Percentiles rank a stretch among this genome's conserved stretches.
These are phyloP conservation scores for Hyphantria cunea DNA, from an alignment of 1,140 invertebrate species.

Conservation along the genomic window DNA sequence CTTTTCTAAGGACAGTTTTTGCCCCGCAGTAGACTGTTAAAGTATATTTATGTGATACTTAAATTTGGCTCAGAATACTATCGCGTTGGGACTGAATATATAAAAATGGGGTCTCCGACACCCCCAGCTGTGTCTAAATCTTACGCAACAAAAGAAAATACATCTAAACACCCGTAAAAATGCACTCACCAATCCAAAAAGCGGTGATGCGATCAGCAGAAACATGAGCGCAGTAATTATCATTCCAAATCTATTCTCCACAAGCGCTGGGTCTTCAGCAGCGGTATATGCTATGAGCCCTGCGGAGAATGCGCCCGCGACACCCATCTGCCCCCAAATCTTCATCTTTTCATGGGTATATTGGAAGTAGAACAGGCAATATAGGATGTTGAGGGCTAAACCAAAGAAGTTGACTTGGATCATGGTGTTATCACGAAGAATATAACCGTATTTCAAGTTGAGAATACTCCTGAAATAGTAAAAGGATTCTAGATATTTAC, in stretches of 20 bases:
- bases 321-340: constrained; percentile 82
- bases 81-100: too few species aligned
- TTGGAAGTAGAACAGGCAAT: constrained; percentile 85
- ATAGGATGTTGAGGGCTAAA: constrained; percentile 84
- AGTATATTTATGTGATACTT: too few species aligned
- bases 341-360: constrained; percentile 83
- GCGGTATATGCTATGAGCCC: constrained; percentile 84
- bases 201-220: constrained; percentile 86
- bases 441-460: constrained; percentile 87
- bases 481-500: too few species aligned
- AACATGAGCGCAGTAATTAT: constrained; percentile 87
- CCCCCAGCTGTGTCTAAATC: too few species aligned
- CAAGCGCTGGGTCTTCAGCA: constrained; percentile 83
- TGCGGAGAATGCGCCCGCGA: constrained; percentile 81
- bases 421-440: constrained; percentile 87
- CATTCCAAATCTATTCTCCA: constrained; percentile 87
- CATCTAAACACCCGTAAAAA: too few species aligned
- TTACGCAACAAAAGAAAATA: too few species aligned
- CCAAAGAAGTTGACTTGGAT: constrained; percentile 89
- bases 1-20: too few species aligned
- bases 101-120: too few species aligned
- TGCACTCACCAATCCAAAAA: constrained; percentile 85
- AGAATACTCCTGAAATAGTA: constrained; percentile 83
- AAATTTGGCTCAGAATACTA: too few species aligned
- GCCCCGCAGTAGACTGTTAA: too few species aligned